phyloP scores from a whole-genome alignment of 2,797 vertebrate species.

The Tinamus major region DNA sequence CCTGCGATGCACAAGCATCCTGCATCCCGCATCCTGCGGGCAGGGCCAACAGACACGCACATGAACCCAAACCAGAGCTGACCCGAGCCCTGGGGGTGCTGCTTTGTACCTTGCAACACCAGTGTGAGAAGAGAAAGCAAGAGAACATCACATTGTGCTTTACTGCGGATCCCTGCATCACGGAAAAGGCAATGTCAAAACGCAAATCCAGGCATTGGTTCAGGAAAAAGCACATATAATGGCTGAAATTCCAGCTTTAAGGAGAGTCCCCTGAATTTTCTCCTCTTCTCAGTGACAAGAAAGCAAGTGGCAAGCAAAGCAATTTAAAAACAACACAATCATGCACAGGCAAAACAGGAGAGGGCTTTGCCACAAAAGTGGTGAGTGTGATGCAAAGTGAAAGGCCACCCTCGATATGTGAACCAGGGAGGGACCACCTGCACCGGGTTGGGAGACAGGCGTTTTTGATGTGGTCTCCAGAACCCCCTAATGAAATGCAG shows the following conservation, averaged over 20 bases:
- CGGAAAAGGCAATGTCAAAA: background rate
- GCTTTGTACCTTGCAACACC: background rate
- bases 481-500: background rate
- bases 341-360: fast-evolving
- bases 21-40: too few relatives aligned
- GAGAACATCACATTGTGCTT: background rate
- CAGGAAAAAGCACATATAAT: background rate
- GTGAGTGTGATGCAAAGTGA: background rate
- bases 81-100: background rate
- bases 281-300: background rate
- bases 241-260: background rate
- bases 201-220: background rate
- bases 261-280: background rate
- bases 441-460: background rate
- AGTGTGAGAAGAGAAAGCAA: background rate
- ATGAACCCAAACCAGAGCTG: background rate
- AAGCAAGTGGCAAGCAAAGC: background rate
- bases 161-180: background rate
- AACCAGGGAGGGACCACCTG: background rate
- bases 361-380: background rate
- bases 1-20: background rate
- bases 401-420: background rate
- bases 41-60: background rate
- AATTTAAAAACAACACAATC: background rate
- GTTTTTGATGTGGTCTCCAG: background rate